A percentile compares a stretch with the other conserved stretches of the same genome.
Conservation (phyloP, 1,140 invertebrate genomes). For the Pissodes strobi region DNA sequence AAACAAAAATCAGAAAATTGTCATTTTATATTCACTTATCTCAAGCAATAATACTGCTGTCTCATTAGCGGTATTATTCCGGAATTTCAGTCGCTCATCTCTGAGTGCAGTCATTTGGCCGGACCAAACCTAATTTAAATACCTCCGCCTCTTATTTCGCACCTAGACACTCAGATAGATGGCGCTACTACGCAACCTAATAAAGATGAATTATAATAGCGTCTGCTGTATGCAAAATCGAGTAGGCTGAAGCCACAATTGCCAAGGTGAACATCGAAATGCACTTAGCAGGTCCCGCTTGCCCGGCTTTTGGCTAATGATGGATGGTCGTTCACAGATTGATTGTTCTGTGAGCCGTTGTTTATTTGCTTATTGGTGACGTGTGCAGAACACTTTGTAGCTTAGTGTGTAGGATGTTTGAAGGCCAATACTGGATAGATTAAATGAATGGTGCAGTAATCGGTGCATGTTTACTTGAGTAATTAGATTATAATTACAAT, state of each 20-base stretch:
- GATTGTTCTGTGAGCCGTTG: slow-evolving; percentile 24
- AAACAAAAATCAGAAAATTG: too few species aligned
- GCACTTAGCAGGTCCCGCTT: slow-evolving; percentile 19
- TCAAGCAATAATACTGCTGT: too few species aligned
- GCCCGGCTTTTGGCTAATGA: slow-evolving; percentile 22
- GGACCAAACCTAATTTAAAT: too few species aligned
- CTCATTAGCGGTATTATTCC: too few species aligned
- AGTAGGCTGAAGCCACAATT: slow-evolving; percentile 14
- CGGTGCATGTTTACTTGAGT: not conserved
- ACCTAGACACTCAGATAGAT: too few species aligned
- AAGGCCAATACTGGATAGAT: slow-evolving; percentile 5
- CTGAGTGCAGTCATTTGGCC: too few species aligned
- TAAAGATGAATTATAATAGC: slow-evolving; percentile 36
- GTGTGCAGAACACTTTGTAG: slow-evolving; percentile 25
- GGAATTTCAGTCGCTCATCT: too few species aligned
- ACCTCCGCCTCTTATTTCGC: too few species aligned
- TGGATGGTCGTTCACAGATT: slow-evolving; percentile 30
- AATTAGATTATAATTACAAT: not conserved
- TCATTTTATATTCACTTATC: too few species aligned
- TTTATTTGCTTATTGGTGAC: slow-evolving; percentile 24
- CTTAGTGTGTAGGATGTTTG: not conserved
- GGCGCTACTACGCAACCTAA: slow-evolving; percentile 5
- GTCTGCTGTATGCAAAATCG: slow-evolving; percentile 27
- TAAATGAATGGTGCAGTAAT: slow-evolving; percentile 1
- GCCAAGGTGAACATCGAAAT: slow-evolving; percentile 35